Percentiles rank a stretch among this genome's conserved stretches.
Evolutionary conservation across 2,113 vertebrate species (phyloP).

Genomic region (Corydoras maculifer): DNA sequence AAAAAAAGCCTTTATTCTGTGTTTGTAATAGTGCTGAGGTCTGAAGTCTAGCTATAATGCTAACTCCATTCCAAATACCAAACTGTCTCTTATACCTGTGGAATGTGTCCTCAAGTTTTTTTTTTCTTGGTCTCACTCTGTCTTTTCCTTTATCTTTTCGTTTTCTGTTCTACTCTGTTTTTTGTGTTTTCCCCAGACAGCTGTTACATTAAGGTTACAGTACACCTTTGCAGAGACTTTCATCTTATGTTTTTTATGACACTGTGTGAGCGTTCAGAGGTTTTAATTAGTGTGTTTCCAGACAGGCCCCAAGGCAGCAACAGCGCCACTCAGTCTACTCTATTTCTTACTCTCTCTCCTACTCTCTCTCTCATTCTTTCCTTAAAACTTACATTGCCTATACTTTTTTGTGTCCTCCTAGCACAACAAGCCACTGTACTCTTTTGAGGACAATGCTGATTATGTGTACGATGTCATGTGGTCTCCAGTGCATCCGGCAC

Average conservation of each 20-base stretch:
- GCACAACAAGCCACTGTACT: constrained; percentile 98
- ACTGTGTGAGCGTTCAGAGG: constrained; percentile 89
- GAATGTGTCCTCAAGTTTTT: constrained; percentile 35
- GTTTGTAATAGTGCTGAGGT: constrained; percentile 19
- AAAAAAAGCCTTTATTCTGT: no score
- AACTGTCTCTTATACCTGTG: constrained; percentile 51
- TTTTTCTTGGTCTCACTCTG: constrained; percentile 32
- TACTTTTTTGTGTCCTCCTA: constrained; percentile 47
- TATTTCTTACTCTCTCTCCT: constrained; percentile 50
- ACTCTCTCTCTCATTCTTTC: constrained; percentile 40
- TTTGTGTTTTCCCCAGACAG: constrained; percentile 67
- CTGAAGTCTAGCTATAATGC: constrained; percentile 14
- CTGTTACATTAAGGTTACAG: constrained; percentile 77
- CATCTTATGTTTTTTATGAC: constrained; percentile 91
- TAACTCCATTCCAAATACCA: constrained; percentile 29
- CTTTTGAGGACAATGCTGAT: constrained; percentile 98
- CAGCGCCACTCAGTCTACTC: constrained; percentile 92
- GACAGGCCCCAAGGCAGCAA: constrained; percentile 92
- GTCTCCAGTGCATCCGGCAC: constrained; percentile 88
- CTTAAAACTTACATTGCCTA: constrained; percentile 4
- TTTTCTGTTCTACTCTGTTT: constrained; percentile 1
- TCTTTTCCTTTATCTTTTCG: constrained; percentile 5
- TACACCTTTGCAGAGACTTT: constrained; percentile 82
- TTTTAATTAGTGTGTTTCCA: constrained; percentile 91
- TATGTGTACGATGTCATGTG: constrained; percentile 97